phyloP scores from a whole-genome alignment of 2,888 invertebrate species.

The Leptogaster cylindrica region DNA sequence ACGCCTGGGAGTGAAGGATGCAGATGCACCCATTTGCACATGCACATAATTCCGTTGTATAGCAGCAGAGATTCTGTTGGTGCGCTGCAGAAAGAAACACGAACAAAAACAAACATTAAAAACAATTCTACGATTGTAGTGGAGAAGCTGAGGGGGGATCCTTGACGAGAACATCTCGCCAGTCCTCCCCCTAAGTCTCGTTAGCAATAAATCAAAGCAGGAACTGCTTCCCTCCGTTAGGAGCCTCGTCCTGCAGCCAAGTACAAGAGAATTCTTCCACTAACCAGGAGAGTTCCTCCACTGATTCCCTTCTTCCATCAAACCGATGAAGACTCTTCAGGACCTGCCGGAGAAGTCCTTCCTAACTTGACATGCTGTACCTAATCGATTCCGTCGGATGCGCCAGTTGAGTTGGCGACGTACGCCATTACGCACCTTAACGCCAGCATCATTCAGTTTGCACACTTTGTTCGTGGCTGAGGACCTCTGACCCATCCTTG shows the following conservation, averaged over 20 bases:
- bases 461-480: no score
- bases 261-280: constrained; percentile 19
- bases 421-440: constrained; percentile 50
- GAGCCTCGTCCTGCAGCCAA: background rate
- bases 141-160: no score
- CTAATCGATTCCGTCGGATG: constrained; percentile 49
- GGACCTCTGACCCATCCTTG: background rate
- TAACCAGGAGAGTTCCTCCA: background rate
- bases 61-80: background rate
- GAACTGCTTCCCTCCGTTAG: background rate
- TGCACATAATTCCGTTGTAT: background rate
- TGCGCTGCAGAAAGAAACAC: background rate
- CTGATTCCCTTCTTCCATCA: constrained; percentile 6
- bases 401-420: constrained; percentile 49
- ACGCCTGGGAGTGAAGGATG: constrained; percentile 15
- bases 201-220: constrained; percentile 32
- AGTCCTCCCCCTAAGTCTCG: constrained; percentile 16
- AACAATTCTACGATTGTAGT: background rate
- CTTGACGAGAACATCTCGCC: no score
- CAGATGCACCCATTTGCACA: background rate
- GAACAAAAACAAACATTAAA: background rate
- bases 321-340: background rate
- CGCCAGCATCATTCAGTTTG: constrained; percentile 44
- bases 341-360: background rate
- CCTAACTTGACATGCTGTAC: constrained; percentile 35